Base-by-base conservation (phyloP, 2,113 vertebrate genomes). In the Paradisaea rubra region DNA sequence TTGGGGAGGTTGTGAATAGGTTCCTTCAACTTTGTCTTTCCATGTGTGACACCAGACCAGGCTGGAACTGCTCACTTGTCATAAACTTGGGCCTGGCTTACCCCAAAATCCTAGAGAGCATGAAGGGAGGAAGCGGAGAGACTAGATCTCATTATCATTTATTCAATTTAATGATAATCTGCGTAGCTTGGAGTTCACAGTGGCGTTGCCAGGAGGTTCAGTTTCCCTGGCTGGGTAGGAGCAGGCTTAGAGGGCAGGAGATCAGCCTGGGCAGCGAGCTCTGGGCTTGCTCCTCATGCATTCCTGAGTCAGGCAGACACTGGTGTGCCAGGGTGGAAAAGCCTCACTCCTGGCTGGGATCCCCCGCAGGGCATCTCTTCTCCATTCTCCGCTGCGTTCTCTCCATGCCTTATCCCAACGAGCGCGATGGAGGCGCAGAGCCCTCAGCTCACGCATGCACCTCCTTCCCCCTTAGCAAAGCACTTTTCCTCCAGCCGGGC, bases 131-230 rank as follows among this genome's bases (percentile, higher is more conserved):
- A 59, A 49, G 85, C 23, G 30, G 24, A 88, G 45, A 76, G 37
- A 47, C 41, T 16, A 59, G 70, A 60, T 74, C 47, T 83, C 63
- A 16, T 47, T 24, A 15, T 8, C 3, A 8, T 73, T 45, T 59
- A 7, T 52, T 68, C 3, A 6, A 17, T 63, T 52, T 30, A 50
- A 70, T 9, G 69, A 60, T 14, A 28, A 39, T 37, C 31, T 53
- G 25, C 0, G 0, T 64, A 72, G 63, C 44, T 77, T 65, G 64
- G 69, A 52, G 35, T 52, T 81, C 2, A 3, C 37, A 20, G 56
- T 1, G 1, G 41, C 71, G 15, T 10, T 60, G 10, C 8, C 1
- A 1, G 63, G 39, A 61, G 24, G 25, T 57, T 74, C 3, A 0
- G 22, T 66, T 79, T 69, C 66, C 20, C 8, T 27, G 35, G 18